phyloP scores from a whole-genome alignment of 2,113 vertebrate species.

The Solea senegalensis region DNA sequence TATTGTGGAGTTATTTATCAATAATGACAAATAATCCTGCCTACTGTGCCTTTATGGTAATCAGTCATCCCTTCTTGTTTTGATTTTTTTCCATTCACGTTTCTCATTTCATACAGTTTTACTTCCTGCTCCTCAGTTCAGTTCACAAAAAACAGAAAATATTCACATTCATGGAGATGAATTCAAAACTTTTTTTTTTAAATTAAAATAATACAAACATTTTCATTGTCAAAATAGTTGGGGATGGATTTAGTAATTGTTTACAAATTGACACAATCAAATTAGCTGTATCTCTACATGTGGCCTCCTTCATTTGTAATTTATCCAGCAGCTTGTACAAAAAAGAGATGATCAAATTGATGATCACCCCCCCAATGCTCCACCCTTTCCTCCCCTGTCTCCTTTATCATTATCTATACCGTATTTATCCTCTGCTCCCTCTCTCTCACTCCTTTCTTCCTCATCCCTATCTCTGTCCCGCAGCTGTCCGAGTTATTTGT shows the following conservation, averaged over 20 bases:
- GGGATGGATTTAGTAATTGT: not conserved
- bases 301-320: not conserved
- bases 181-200: too few species aligned
- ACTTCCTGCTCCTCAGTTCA: too few species aligned
- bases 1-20: too few species aligned
- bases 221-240: too few species aligned
- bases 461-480: slow-evolving; percentile 18
- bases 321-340: slow-evolving; percentile 2
- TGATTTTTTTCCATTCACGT: too few species aligned
- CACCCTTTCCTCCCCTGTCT: not conserved
- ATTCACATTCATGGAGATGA: too few species aligned
- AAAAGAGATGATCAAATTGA: slow-evolving; percentile 23
- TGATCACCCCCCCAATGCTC: not conserved
- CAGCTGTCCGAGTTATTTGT: slow-evolving; percentile 91
- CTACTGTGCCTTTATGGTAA: too few species aligned
- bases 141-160: too few species aligned
- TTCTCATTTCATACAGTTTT: too few species aligned
- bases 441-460: not conserved
- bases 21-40: too few species aligned
- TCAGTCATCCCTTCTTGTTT: too few species aligned
- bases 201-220: too few species aligned
- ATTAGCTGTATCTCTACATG: not conserved
- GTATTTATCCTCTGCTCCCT: slow-evolving; percentile 5
- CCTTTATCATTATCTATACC: slow-evolving; percentile 13
- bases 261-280: not conserved